Evolutionary conservation across 2,113 vertebrate genomes (phyloP).

Genomic region (Balaeniceps rex): DNA sequence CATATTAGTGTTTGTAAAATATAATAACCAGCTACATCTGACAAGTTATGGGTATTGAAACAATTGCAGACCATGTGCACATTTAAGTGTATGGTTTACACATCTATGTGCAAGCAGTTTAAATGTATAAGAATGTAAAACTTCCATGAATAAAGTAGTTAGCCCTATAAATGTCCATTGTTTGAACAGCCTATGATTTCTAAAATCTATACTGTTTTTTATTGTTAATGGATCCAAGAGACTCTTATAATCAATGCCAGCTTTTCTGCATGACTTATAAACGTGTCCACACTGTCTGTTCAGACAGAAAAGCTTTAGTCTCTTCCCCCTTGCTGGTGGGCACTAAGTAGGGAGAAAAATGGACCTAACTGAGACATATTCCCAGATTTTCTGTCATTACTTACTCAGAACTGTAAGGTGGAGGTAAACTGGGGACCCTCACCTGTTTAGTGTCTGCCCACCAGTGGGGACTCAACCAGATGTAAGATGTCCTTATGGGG

Average conservation of each 20-base stretch:
- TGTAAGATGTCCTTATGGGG: not conserved
- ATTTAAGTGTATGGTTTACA: not conserved
- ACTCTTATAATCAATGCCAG: not conserved
- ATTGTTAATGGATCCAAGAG: not conserved
- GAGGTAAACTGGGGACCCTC: not conserved
- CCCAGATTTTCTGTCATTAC: not conserved
- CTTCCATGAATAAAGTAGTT: conserved; percentile 22
- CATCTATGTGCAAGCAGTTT: conserved; percentile 13
- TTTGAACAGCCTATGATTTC: not conserved
- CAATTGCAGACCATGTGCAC: not conserved
- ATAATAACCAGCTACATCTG: conserved; percentile 28
- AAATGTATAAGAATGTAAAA: not conserved
- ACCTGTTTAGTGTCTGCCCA: not conserved
- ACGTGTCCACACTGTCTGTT: not conserved
- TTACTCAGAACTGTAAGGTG: not conserved
- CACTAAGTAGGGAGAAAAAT: not conserved
- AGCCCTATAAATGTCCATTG: not conserved
- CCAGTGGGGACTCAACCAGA: not conserved
- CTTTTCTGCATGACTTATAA: not conserved
- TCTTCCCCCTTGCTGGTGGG: not conserved
- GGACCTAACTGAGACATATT: not conserved
- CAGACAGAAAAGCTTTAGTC: not conserved
- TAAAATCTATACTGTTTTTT: not conserved
- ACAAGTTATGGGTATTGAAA: conserved; percentile 32
- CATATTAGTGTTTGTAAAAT: conserved; percentile 51